Evolutionary conservation across 2,113 vertebrate species (phyloP).

Genomic region (Siphamia tubifer): DNA sequence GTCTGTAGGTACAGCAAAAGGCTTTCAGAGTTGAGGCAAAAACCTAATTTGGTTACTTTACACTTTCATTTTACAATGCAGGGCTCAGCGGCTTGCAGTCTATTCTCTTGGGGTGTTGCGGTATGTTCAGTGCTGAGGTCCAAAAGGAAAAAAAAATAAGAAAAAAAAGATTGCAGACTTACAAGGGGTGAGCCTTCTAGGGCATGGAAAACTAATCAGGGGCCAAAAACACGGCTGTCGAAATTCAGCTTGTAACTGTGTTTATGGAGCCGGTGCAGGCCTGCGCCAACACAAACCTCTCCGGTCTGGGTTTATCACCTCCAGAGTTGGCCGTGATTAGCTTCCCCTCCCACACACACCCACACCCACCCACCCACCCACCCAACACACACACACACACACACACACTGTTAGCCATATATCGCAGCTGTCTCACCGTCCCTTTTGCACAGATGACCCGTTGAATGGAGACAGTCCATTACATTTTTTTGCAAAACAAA

Average conservation of each 20-base stretch:
- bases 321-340: conserved; percentile 69
- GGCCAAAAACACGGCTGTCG: conserved; percentile 51
- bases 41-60: conserved; percentile 60
- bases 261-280: conserved; percentile 58
- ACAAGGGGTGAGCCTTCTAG: conserved; percentile 24
- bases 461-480: conserved; percentile 64
- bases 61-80: conserved; percentile 60
- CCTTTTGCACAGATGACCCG: conserved; percentile 51
- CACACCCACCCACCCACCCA: too few species aligned
- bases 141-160: not conserved
- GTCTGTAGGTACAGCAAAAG: conserved; percentile 17
- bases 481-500: too few species aligned
- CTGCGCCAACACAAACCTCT: conserved; percentile 59
- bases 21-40: conserved; percentile 23
- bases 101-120: conserved; percentile 29
- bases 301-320: conserved; percentile 57
- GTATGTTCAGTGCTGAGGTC: conserved; percentile 9
- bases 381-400: too few species aligned
- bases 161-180: conserved; percentile 6
- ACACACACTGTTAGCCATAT: conserved; percentile 53
- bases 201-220: conserved; percentile 59
- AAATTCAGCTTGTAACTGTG: conserved; percentile 62
- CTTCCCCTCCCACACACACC: too few species aligned
- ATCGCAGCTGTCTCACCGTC: conserved; percentile 59
- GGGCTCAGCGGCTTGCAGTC: conserved; percentile 4